Conservation (phyloP, 2,797 vertebrate species). For the Brachyalestes nurse region DNA sequence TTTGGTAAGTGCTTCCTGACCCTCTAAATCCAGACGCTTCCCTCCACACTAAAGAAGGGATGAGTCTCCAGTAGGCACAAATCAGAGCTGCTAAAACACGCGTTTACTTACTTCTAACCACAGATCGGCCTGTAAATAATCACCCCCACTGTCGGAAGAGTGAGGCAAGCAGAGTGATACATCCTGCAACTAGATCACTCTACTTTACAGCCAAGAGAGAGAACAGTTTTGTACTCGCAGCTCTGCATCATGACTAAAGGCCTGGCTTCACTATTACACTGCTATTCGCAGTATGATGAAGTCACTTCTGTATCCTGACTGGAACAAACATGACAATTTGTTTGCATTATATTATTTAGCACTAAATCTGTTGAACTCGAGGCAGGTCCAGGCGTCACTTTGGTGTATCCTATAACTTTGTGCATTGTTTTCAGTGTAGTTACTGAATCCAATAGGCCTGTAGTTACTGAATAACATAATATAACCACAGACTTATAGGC, state of each 20-base stretch:
- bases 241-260: slow-evolving; percentile 53
- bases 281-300: slow-evolving; percentile 48
- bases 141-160: slow-evolving; percentile 70
- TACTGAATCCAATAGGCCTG: too few relatives aligned
- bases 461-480: too few relatives aligned
- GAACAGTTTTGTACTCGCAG: slow-evolving; percentile 60
- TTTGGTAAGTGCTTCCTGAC: slow-evolving; percentile 84
- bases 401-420: too few relatives aligned
- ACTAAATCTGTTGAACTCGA: too few relatives aligned
- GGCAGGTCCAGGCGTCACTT: too few relatives aligned
- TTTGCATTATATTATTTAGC: background rate
- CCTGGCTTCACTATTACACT: slow-evolving; percentile 51
- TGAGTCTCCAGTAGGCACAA: slow-evolving; percentile 80
- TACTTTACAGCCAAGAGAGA: slow-evolving; percentile 68
- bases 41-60: slow-evolving; percentile 71
- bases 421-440: too few relatives aligned
- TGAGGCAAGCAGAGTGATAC: slow-evolving; percentile 64
- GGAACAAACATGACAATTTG: background rate
- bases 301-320: slow-evolving; percentile 34
- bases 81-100: slow-evolving; percentile 81
- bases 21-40: slow-evolving; percentile 80
- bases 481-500: too few relatives aligned
- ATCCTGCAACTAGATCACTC: slow-evolving; percentile 72
- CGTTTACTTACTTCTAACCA: slow-evolving; percentile 80
- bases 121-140: slow-evolving; percentile 81